phyloP scores from a whole-genome alignment of 2,113 vertebrate species.

The Rousettus leschenaultii region DNA sequence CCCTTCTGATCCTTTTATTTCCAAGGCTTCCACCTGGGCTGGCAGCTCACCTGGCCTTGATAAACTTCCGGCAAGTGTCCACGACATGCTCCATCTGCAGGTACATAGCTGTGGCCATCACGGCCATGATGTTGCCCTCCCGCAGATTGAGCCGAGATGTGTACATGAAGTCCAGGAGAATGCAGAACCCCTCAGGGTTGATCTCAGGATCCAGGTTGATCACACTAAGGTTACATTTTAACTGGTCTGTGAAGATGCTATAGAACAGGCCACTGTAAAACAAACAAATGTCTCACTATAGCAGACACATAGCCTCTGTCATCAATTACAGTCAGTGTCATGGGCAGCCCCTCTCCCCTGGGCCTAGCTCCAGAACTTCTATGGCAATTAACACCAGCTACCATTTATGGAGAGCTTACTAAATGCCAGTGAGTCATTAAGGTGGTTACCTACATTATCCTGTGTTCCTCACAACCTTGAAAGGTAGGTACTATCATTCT shows the following conservation, averaged over 20 bases:
- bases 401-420: not conserved
- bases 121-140: conserved; percentile 94
- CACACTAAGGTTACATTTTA: conserved; percentile 96
- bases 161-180: conserved; percentile 99
- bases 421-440: not conserved
- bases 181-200: conserved; percentile 96
- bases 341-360: no score
- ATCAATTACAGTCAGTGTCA: not conserved
- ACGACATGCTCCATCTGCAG: conserved; percentile 99
- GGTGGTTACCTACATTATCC: not conserved
- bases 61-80: conserved; percentile 96
- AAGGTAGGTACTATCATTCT: not conserved
- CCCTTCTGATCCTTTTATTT: not conserved
- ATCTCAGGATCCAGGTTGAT: conserved; percentile 97
- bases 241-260: conserved; percentile 97
- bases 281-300: not conserved
- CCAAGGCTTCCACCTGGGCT: not conserved
- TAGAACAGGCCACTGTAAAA: conserved; percentile 95
- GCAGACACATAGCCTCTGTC: not conserved
- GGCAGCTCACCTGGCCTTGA: conserved; percentile 92
- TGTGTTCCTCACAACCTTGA: not conserved
- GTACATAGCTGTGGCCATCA: conserved; percentile 97
- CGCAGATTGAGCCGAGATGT: conserved; percentile 95
- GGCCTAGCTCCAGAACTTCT: not conserved
- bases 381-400: not conserved